Conservation (phyloP, 2,888 invertebrate genomes). For the Tenthredo livida region DNA sequence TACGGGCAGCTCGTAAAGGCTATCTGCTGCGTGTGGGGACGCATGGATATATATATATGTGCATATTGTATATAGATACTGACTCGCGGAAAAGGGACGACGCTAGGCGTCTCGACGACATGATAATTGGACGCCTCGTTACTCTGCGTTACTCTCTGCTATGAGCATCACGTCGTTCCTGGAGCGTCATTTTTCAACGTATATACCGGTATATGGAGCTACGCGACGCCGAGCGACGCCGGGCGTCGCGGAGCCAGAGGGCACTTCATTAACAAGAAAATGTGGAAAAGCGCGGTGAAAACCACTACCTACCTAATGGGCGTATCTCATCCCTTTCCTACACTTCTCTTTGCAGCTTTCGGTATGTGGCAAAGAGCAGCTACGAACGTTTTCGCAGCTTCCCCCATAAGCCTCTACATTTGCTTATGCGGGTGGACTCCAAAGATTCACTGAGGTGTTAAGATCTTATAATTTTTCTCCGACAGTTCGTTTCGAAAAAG, state of each 20-base stretch:
- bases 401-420: neutral
- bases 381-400: slow-evolving; percentile 27
- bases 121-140: slow-evolving; percentile 74
- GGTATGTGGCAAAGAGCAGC: slow-evolving; percentile 32
- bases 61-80: neutral
- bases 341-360: slow-evolving; percentile 16
- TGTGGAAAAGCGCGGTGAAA: slow-evolving; percentile 56
- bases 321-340: slow-evolving; percentile 29
- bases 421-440: neutral
- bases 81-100: slow-evolving; percentile 39
- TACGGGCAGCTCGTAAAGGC: neutral
- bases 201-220: slow-evolving; percentile 10
- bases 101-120: slow-evolving; percentile 58
- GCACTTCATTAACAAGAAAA: slow-evolving; percentile 63
- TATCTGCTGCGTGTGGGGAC: neutral
- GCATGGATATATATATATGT: neutral
- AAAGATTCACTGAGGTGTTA: slow-evolving; percentile 7
- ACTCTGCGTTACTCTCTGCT: slow-evolving; percentile 66
- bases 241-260: slow-evolving; percentile 57
- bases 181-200: slow-evolving; percentile 48
- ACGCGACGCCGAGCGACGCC: slow-evolving; percentile 13
- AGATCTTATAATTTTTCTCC: neutral
- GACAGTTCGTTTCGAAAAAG: neutral
- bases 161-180: slow-evolving; percentile 42
- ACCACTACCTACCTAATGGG: slow-evolving; percentile 51